Evolutionary conservation across 92 coral and sea anemone genomes (phyloP).

Genomic region (Parazoanthus darwini): DNA sequence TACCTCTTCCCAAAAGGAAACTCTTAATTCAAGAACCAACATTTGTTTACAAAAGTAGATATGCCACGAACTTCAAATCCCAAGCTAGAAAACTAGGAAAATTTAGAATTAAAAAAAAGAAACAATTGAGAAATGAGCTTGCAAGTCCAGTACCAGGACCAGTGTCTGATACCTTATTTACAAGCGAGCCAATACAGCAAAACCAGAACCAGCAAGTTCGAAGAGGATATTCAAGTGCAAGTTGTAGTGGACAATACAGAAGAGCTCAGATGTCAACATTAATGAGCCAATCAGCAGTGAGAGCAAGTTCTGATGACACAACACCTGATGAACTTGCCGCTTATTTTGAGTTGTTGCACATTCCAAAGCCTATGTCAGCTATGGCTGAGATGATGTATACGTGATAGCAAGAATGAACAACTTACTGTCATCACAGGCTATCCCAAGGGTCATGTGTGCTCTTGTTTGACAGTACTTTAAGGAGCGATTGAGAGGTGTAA

Average conservation of each 20-base stretch:
- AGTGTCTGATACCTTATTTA: conserved; percentile 18
- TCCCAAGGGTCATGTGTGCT: not conserved
- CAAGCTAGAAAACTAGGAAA: conserved; percentile 14
- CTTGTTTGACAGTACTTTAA: not conserved
- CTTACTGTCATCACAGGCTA: not conserved
- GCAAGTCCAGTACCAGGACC: conserved; percentile 13
- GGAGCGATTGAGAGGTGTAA: not conserved
- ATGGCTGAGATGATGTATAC: conserved; percentile 99
- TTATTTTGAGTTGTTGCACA: conserved; percentile 90
- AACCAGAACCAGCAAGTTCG: conserved; percentile 13
- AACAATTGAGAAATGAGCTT: conserved; percentile 11
- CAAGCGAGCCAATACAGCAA: conserved; percentile 3
- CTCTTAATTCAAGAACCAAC: conserved; percentile 75
- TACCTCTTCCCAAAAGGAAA: conserved; percentile 46
- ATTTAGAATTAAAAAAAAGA: conserved; percentile 18
- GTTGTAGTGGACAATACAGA: conserved; percentile 91
- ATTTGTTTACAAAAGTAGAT: conserved; percentile 73
- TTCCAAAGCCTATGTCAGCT: conserved; percentile 99
- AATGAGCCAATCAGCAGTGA: conserved; percentile 51
- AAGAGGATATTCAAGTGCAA: conserved; percentile 42
- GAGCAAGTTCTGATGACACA: conserved; percentile 89
- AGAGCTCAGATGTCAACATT: conserved; percentile 49
- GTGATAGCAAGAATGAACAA: conserved; percentile 18
- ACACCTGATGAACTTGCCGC: conserved; percentile 98
- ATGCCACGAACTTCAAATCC: conserved; percentile 6